A percentile compares a stretch with the other conserved stretches of the same genome.
These are phyloP conservation scores for Panulirus ornatus DNA, from an alignment of 1,140 invertebrate genomes.

Conservation along the genomic window DNA sequence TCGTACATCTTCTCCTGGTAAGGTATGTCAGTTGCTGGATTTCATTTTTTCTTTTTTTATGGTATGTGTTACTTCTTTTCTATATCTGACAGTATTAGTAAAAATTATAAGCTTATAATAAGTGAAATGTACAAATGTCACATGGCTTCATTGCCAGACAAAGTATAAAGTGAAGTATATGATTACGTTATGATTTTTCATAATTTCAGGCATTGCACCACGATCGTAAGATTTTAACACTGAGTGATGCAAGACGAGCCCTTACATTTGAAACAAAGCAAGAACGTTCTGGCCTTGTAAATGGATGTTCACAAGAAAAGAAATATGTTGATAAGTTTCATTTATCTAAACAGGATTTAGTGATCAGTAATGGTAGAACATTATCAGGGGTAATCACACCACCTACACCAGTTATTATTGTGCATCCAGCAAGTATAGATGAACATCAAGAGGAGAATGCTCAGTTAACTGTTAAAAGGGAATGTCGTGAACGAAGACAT, in stretches of 20 bases:
- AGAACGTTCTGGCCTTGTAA: constrained; percentile 73
- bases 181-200: no score
- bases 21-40: constrained; percentile 76
- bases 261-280: constrained; percentile 74
- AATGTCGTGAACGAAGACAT: background rate
- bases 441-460: constrained; percentile 38
- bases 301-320: constrained; percentile 34
- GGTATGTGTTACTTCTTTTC: background rate
- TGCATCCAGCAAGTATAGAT: constrained; percentile 51
- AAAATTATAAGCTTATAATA: no score
- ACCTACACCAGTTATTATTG: constrained; percentile 51
- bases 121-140: no score
- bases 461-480: background rate
- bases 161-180: no score
- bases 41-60: background rate
- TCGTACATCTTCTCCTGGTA: constrained; percentile 91
- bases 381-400: constrained; percentile 2
- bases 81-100: no score
- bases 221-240: constrained; percentile 44
- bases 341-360: constrained; percentile 7
- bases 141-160: no score
- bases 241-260: constrained; percentile 61
- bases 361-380: background rate
- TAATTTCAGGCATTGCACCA: constrained; percentile 57
- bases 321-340: constrained; percentile 35